Percentiles rank a stretch among this genome's conserved stretches.
These are phyloP conservation scores for Mythimna loreyi DNA, from an alignment of 2,888 invertebrate species.

Conservation along the genomic window DNA sequence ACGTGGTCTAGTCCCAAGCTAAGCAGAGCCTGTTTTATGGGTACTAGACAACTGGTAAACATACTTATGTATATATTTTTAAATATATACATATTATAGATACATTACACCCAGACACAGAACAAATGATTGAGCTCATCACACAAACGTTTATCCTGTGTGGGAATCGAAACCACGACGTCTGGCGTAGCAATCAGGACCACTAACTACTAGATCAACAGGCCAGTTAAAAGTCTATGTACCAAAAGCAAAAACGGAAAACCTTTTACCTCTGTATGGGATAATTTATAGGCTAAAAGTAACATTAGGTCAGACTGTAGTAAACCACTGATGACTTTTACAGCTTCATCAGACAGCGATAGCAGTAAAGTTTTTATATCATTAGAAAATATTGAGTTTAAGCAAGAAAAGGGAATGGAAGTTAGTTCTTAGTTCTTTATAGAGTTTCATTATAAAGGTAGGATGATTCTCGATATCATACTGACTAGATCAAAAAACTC, in stretches of 20 bases:
- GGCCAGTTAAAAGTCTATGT: too few relatives aligned
- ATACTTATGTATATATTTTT: too few relatives aligned
- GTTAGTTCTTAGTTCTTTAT: neutral
- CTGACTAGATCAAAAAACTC: neutral
- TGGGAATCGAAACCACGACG: too few relatives aligned
- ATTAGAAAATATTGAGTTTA: slow-evolving; percentile 6
- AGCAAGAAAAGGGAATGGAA: neutral
- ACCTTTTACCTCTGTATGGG: slow-evolving; percentile 11
- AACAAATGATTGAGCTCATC: too few relatives aligned
- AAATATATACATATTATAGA: too few relatives aligned
- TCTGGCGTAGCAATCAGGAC: too few relatives aligned
- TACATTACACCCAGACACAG: too few relatives aligned
- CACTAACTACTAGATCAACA: too few relatives aligned
- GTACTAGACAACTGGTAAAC: too few relatives aligned
- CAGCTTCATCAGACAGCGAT: neutral
- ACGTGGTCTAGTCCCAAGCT: too few relatives aligned
- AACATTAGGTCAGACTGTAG: slow-evolving; percentile 16
- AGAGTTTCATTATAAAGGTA: neutral
- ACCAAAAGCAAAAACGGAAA: slow-evolving; percentile 9
- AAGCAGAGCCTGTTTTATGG: too few relatives aligned
- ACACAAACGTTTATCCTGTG: too few relatives aligned
- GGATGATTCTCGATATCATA: neutral
- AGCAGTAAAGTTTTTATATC: slow-evolving; percentile 13
- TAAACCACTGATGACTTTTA: slow-evolving; percentile 51
- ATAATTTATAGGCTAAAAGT: slow-evolving; percentile 37